phyloP scores from a whole-genome alignment of 1,140 invertebrate species.

The Wasmannia auropunctata region DNA sequence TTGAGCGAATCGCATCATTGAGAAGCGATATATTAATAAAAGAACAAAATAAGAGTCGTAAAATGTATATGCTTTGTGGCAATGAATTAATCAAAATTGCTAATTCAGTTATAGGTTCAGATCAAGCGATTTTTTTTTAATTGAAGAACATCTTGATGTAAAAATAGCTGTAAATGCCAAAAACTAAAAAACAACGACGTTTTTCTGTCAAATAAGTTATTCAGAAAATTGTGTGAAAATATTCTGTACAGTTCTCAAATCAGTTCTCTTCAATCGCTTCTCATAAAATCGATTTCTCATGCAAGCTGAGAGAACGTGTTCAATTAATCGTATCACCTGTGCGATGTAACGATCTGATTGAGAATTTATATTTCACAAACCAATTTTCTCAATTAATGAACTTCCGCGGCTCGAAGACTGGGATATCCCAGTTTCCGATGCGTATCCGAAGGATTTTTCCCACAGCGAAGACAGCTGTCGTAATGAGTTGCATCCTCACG shows the following conservation, averaged over 20 bases:
- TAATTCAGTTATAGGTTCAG: background rate
- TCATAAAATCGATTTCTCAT: background rate
- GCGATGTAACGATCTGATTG: background rate
- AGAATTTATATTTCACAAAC: background rate
- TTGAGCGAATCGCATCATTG: slow-evolving; percentile 7
- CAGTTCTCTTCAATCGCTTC: background rate
- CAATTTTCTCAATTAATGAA: slow-evolving; percentile 34
- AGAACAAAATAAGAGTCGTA: background rate
- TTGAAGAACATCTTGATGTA: background rate
- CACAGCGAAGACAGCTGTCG: slow-evolving; percentile 83
- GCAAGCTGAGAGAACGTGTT: background rate
- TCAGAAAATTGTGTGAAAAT: background rate
- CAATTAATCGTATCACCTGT: background rate
- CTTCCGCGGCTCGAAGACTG: slow-evolving; percentile 15
- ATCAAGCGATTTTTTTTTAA: background rate
- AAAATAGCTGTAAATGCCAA: background rate
- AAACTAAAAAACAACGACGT: background rate
- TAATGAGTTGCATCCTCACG: slow-evolving; percentile 86
- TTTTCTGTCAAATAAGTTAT: background rate
- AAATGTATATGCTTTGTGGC: background rate
- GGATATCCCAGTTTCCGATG: slow-evolving; percentile 63
- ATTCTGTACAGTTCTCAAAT: background rate
- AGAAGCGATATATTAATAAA: background rate
- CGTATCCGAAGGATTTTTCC: slow-evolving; percentile 78
- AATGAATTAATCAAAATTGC: background rate